Base-by-base conservation (phyloP, 2,797 vertebrate species). In the Lophura swinhoii region DNA sequence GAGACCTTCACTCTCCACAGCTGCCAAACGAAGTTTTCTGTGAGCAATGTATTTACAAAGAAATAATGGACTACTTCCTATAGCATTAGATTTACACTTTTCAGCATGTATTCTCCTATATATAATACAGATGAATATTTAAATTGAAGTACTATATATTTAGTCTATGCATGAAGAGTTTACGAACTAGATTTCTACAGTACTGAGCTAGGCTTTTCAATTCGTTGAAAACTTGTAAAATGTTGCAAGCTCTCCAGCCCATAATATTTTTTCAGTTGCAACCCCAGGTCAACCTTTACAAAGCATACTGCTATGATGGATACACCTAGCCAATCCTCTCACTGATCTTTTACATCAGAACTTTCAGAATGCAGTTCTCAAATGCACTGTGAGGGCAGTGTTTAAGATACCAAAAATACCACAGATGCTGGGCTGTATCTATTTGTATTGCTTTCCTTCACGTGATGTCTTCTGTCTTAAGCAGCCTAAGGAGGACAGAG, bases 281-380 rank as follows among this genome's bases (percentile, higher is more conserved):
- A 81, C 78, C 77, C 49, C 33, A 69, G 9, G 58, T 37, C 66
- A 74, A 75, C 53, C 18, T 55, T 80, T 49, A 64, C 8, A 26
- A 55, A 53, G 62, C 88, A 70, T 0, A 2, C 29, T 8, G 3
- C 3, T 49, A 28, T 49, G 11, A n/a, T 1, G 9, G 26, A 22
- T 56, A 21, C 46, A 53, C 43, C 33, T 46, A 26, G 8, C 24
- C 53, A 71, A 26, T 24, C 22, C 37, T 53, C 72, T 71, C 44
- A 11, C 64, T 67, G 20, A 31, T 37, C 46, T 28, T 63, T 77
- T 29, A 14, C 14, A 66, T 23, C 68, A 69, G 33, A 78, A 82
- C 16, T 35, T 64, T 35, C 24, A 56, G 26, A 76, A 80, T 7
- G 35, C 1, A 0, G n/a, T 17, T 59, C 14, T 67, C 58, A 59